phyloP scores from a whole-genome alignment of 2,113 vertebrate species.

The Coregonus clupeaformis region DNA sequence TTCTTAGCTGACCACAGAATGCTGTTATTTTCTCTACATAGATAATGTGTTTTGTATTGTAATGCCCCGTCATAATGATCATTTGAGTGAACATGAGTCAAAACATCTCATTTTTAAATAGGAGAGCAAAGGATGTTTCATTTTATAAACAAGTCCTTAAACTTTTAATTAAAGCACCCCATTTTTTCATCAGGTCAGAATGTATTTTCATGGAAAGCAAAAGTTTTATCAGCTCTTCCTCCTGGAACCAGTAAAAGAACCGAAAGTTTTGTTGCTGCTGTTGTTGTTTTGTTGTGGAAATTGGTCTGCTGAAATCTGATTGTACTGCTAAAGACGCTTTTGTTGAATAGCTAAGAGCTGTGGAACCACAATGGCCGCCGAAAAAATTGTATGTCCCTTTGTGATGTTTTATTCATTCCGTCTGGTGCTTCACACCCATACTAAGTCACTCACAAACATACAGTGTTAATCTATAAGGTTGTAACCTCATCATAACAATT shows the following conservation, averaged over 20 bases:
- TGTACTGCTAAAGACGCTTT: background rate
- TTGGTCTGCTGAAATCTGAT: background rate
- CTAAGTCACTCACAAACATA: slow-evolving; percentile 5
- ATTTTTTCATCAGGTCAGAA: background rate
- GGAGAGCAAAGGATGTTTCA: background rate
- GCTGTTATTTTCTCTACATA: no score
- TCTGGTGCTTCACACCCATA: background rate
- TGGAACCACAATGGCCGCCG: background rate
- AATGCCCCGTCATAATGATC: background rate
- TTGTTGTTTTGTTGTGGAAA: background rate
- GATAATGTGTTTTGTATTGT: no score
- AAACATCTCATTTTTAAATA: background rate
- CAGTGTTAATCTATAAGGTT: slow-evolving; percentile 29
- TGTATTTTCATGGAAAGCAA: background rate
- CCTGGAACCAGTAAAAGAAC: no score
- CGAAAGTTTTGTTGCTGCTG: background rate
- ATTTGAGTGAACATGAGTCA: background rate
- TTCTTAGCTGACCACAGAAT: background rate
- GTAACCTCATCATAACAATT: slow-evolving; percentile 41
- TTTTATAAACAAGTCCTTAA: background rate
- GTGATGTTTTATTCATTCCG: slow-evolving; percentile 44
- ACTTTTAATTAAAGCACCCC: background rate
- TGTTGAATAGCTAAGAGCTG: slow-evolving; percentile 15
- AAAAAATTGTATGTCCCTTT: slow-evolving; percentile 10
- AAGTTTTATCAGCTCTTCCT: background rate